Base-by-base conservation (phyloP, 2,888 invertebrate species). In the Morpho helenor region DNA sequence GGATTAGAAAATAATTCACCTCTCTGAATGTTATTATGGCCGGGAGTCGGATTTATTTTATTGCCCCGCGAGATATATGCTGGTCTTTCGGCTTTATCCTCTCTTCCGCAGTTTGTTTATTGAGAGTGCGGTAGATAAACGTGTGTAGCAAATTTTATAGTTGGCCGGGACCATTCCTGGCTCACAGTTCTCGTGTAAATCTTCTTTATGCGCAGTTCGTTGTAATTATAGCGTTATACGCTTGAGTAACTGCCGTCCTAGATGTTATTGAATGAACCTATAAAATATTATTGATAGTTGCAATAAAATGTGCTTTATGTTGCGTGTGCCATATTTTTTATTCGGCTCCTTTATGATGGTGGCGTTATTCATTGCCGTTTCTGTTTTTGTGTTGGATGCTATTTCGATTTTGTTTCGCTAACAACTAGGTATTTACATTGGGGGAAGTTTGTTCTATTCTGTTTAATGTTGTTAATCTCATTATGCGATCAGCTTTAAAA, bases 1-100 rank as follows among this genome's bases (percentile, higher is more conserved):
- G 87, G 88, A 90, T 90, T 89, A 89, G 87, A 90, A 88, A 88
- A 89, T 89, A 89, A 89, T 89, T 89, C 88, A 89, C 77, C 82
- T 74, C 83, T 80, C 81, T 80, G 82, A 87, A 88, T 86, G 88
- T 88, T 89, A 87, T 89, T 88, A 88, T 87, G 86, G 86, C 76
- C 78, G 77, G 71, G 77, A 75, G 80, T 70, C 72, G 87, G 88
- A 89, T 89, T 89, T 89, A 90, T 89, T 89, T 90, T 87, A 89
- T 86, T 84, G 84, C 84, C 65, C 41, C 70, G 66, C 68, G 79
- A 87, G 85, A 87, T 86, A 82, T 87, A 86, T 79, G 82, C 75
- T 72, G 78, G 84, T 84, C 82, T 85, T 82, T 84, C 69, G 82
- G 80, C 79, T 82, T 85, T 86, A 87, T 80, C 82, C 83, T 77